Evolutionary conservation across 2,113 vertebrate genomes (phyloP), one percentile per base, ranked within the genome.

Genomic region (Ascaphus truei): DNA sequence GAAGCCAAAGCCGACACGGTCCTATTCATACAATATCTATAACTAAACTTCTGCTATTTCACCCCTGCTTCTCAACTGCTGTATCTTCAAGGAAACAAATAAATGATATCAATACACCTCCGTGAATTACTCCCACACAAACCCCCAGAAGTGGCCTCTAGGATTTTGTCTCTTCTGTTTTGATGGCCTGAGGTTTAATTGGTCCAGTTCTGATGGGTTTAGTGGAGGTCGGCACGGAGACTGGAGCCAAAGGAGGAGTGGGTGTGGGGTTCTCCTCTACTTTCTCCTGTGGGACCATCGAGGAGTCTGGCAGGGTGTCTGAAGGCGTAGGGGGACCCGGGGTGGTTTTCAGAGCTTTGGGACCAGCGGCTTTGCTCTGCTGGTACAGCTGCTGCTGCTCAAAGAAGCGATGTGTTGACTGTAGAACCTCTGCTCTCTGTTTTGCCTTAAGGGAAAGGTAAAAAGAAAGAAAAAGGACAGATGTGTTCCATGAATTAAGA

Each of bases 111-210:
- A 12, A 30, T 71, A 71, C 31, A 60, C 31, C 20, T 53, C 34
- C 27, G 31, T 31, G 33, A 52, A 61, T 48, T 43, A 34, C 45
- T 52, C 25, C 57, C n/a, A 60, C 30, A 83, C 68, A 84, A 86
- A 84, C 6, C 10, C 30, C 23, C 20, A 31, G 18, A 4, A 29
- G 45, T 41, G 43, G 75, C 69, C 72, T 79, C 77, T 90, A 90
- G 31, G 86, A 98, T 86, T 99, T 99, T 79, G 95, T 90, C 83
- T 98, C 97, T 79, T 98, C 96, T 0, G 96, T 93, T 90, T 99
- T 98, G 85, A 99, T 96, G 62, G 96, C 93, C 88, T 99, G 97
- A 73, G 97, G 97, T 81, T 98, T 99, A 75, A 99, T 99, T 83
- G 96, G 97, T 87, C 97, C 97, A 79, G 97, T 99, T 83, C 97